Base-by-base conservation (phyloP, 2,888 invertebrate genomes). In the Petrolisthes manimaculis region DNA sequence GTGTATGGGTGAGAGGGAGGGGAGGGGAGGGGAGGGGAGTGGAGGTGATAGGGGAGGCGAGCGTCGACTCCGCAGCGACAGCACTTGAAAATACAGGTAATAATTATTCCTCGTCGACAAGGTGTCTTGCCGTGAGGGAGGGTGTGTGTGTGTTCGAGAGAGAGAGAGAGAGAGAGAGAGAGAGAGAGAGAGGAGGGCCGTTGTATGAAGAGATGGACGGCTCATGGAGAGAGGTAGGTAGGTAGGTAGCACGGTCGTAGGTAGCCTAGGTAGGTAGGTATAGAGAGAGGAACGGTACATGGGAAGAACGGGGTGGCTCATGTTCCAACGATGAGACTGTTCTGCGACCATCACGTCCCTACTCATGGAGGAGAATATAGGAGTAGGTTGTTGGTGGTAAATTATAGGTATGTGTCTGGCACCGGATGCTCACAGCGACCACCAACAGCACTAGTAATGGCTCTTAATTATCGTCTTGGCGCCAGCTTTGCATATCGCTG, bases 401-500 rank as follows among this genome's bases (percentile, higher is more conserved):
- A 86, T 86, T 81, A 71, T 86, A 81, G 86, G 86, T 54, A 82
- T 82, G 75, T 53, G 37, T 56, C 67, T 54, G 24, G 55, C 55
- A 53, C 86, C 86, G 86, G 86, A 86, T 86, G 86, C 75, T 86
- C 81, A 55, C 81, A 51, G 56, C 86, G 86, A 86, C 82, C 86
- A 74, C 86, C 86, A 86, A 86, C 86, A 86, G 82, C 86, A 74
- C 75, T 74, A 21, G 81, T 82, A 86, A 86, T 86, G 86, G 86
- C 61, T 80, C 53, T 71, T 86, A 86, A 86, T 86, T 86, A 86
- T 82, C 86, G 82, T 86, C 86, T 75, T 86, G 81, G 80, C 81
- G 67, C 51, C 86, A 81, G 81, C 86, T 86, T 86, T 86, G 86
- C 86, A 86, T 86, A 86, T 86, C 82, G 81, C 80, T 75, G 82